These are phyloP conservation scores for Cyphomyrus discorhynchus DNA, from an alignment of 2,113 vertebrate species.

Conservation along the genomic window DNA sequence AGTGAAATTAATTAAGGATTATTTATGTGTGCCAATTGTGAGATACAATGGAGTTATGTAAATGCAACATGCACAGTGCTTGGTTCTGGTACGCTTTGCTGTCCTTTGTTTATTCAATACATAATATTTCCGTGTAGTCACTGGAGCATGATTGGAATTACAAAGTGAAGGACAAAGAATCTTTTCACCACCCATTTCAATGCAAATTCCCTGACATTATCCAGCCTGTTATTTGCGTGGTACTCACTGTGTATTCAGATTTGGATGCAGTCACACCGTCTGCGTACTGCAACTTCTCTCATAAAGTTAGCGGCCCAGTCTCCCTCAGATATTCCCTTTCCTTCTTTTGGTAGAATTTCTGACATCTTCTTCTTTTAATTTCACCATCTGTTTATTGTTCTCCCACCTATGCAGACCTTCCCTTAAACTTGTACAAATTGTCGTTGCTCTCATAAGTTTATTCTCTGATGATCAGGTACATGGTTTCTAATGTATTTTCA, in stretches of 20 bases:
- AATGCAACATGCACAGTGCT: not conserved
- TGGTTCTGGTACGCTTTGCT: not conserved
- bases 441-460: not conserved
- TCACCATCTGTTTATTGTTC: not conserved
- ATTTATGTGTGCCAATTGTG: slow-evolving; percentile 9
- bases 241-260: not conserved
- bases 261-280: not conserved
- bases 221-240: not conserved
- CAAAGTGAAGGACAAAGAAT: not conserved
- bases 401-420: not conserved
- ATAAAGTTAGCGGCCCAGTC: not conserved
- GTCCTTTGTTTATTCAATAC: slow-evolving; percentile 14
- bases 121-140: not conserved
- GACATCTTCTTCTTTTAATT: not conserved
- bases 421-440: not conserved
- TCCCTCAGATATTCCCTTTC: not conserved
- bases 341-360: not conserved
- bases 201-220: slow-evolving; percentile 6
- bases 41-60: slow-evolving; percentile 17
- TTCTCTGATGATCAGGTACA: not conserved
- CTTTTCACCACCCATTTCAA: not conserved
- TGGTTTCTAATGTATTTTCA: not conserved
- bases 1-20: slow-evolving; percentile 13
- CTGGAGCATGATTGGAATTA: not conserved
- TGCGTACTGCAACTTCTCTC: not conserved